A percentile compares a stretch with the other conserved stretches of the same genome.
phyloP scores from a whole-genome alignment of 2,888 invertebrate genomes.

The Cephonodes hylas region DNA sequence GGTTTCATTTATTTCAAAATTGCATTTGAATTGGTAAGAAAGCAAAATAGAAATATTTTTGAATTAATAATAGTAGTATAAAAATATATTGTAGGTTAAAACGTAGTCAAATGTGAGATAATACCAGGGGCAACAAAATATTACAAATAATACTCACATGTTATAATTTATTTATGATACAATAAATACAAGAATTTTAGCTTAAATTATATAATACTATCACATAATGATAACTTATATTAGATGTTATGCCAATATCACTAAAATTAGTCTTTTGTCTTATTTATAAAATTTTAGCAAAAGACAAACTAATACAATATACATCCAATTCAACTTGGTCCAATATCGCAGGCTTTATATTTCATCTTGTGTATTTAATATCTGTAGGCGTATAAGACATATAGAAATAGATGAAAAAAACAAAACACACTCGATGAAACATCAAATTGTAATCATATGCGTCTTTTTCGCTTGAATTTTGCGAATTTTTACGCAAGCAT shows the following conservation, averaged over 20 bases:
- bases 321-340: background rate
- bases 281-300: background rate
- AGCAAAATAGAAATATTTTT: no score
- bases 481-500: no score
- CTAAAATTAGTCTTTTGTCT: background rate
- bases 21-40: no score
- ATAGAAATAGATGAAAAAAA: background rate
- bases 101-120: background rate
- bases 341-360: background rate
- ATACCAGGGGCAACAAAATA: background rate
- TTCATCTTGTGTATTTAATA: background rate
- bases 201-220: slow-evolving; percentile 26
- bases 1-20: no score
- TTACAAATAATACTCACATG: background rate
- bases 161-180: background rate
- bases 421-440: background rate
- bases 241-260: background rate
- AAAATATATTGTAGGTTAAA: no score
- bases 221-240: slow-evolving; percentile 16
- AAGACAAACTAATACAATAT: background rate
- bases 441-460: background rate
- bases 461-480: background rate
- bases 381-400: background rate
- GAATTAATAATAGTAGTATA: background rate
- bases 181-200: slow-evolving; percentile 14